A percentile compares a stretch with the other conserved stretches of the same genome.
Evolutionary conservation across 2,113 vertebrate species (phyloP).

Genomic region (Poeciliopsis retropinna): DNA sequence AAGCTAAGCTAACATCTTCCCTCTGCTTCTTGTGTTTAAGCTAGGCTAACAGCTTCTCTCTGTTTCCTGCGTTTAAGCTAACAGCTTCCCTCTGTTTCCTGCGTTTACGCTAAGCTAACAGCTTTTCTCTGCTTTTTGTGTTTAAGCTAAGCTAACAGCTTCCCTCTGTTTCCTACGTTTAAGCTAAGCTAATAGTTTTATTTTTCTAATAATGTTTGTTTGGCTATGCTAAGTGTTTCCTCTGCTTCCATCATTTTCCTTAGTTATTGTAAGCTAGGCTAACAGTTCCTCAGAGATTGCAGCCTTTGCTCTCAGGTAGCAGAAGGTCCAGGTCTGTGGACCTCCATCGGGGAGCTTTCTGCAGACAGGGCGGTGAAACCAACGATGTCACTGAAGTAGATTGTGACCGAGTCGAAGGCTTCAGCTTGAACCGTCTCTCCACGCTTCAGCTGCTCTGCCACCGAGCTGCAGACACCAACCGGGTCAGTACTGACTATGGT

Average conservation of each 20-base stretch:
- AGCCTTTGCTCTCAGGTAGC: background rate
- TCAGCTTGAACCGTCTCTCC: slow-evolving; percentile 93
- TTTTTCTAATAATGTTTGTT: too few species aligned
- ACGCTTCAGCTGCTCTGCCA: slow-evolving; percentile 93
- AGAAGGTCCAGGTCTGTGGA: slow-evolving; percentile 21
- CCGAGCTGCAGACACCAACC: slow-evolving; percentile 79
- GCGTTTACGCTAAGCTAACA: too few species aligned
- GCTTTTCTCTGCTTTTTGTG: background rate
- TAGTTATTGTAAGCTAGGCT: background rate
- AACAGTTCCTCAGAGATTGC: background rate
- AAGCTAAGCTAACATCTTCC: too few species aligned
- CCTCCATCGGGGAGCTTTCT: slow-evolving; percentile 94
- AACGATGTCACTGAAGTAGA: slow-evolving; percentile 98
- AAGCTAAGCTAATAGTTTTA: background rate
- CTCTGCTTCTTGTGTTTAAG: too few species aligned
- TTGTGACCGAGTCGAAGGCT: slow-evolving; percentile 94
- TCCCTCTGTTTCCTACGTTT: background rate
- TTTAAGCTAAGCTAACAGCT: background rate
- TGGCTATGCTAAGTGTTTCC: too few species aligned
- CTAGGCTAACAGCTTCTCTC: too few species aligned
- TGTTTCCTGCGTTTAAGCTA: too few species aligned
- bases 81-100: too few species aligned
- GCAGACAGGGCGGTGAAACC: slow-evolving; percentile 93
- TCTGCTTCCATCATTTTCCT: background rate
- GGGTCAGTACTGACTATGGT: background rate